Evolutionary conservation across 2,113 vertebrate genomes (phyloP).

Genomic region (Lophius piscatorius): DNA sequence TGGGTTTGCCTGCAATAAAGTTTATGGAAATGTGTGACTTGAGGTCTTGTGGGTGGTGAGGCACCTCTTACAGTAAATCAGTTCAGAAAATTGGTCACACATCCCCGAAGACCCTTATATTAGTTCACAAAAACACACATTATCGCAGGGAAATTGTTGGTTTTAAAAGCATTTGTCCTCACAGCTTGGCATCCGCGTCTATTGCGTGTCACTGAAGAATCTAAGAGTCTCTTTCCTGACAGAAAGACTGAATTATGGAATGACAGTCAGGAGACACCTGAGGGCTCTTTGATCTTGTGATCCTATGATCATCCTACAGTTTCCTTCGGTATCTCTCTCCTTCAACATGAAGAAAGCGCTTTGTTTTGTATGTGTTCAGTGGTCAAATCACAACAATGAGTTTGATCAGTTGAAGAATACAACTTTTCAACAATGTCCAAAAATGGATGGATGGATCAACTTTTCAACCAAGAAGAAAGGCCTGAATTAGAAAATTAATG

Average conservation of each 20-base stretch:
- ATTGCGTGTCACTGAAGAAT: slow-evolving; percentile 19
- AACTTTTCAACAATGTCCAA: too few relatives aligned
- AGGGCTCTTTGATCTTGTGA: slow-evolving; percentile 33
- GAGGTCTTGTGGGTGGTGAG: slow-evolving; percentile 1
- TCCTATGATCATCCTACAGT: slow-evolving; percentile 1
- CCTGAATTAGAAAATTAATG: too few relatives aligned
- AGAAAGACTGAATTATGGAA: slow-evolving; percentile 41
- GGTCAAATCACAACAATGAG: not conserved
- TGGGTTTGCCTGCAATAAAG: slow-evolving; percentile 15
- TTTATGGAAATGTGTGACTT: slow-evolving; percentile 14
- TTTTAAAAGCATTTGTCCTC: not conserved
- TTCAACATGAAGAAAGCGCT: not conserved
- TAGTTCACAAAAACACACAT: slow-evolving; percentile 13
- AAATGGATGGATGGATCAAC: too few relatives aligned
- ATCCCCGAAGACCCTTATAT: slow-evolving; percentile 20
- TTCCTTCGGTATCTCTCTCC: not conserved
- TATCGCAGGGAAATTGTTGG: slow-evolving; percentile 8
- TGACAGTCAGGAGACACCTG: not conserved
- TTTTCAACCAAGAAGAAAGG: too few relatives aligned
- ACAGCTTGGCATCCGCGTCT: not conserved
- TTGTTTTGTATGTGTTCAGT: not conserved
- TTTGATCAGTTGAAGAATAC: not conserved
- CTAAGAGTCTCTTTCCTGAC: slow-evolving; percentile 5
- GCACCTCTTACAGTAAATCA: slow-evolving; percentile 21
- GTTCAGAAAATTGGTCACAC: slow-evolving; percentile 10